Base-by-base conservation (phyloP, 2,797 vertebrate genomes). In the Babyrousa celebensis region DNA sequence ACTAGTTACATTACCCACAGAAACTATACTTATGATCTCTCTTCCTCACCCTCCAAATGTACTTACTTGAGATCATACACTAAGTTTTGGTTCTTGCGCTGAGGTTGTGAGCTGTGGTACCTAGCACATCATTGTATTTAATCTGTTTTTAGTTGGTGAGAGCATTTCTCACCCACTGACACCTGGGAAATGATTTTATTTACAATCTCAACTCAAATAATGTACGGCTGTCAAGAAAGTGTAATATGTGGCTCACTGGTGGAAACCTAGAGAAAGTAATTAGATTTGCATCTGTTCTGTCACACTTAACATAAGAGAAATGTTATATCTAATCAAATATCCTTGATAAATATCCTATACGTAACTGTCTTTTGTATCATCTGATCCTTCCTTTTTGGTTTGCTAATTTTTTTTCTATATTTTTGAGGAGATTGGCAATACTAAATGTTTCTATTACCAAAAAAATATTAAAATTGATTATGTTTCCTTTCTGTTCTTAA, bases 171-270 rank as follows among this genome's bases (percentile, higher is more conserved):
- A 91, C 48, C 78, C 36, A 36, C 70, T 74, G 72, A 36, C 43
- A 70, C 63, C 32, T 60, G 43, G 40, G 21, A 83, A 74, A 91
- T 63, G 27, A 93, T 92, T 93, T 71, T 56, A 79, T 91, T 96
- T 96, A 89, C 65, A 62, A 29, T 12, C 36, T 82, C 32, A 68
- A 6, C 23, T 82, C 27, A 85, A 56, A 74, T 65, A 68, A 87
- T 48, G 89, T 27, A 89, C 11, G 16, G 32, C 67, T 89, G 36
- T 56, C 12, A 95, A 93, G 25, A 83, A 16, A 12, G 27, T 58
- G 62, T 85, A 27, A 74, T 52, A 48, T 82, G n/a, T 65, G 52
- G 12, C 12, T 68, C 12, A 63, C 58, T 94, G 40, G 48, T 77
- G 60, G 48, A 63, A 67, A 85, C 20, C 72, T 20, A 63, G 77